Evolutionary conservation across 2,113 vertebrate genomes (phyloP), one percentile per base, ranked within the genome.

Genomic region (Prionailurus bengalensis): DNA sequence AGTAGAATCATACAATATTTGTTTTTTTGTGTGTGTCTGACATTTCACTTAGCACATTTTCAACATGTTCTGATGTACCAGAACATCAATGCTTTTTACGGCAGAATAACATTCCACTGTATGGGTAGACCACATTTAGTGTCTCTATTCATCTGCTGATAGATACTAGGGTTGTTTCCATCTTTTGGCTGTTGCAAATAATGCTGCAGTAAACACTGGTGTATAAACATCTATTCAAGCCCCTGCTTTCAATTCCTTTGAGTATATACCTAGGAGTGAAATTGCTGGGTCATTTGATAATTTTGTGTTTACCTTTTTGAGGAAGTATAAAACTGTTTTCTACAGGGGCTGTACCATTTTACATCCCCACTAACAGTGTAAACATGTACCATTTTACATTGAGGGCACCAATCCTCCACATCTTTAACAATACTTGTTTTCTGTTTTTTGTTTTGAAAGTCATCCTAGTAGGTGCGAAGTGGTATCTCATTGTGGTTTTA

Each of bases 1-100:
- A 89, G n/a, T 63, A 11, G 19, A 55, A n/a, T 53, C 23, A 45
- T 48, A n/a, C 5, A 79, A 23, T 45, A 70, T 36, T 33, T 80
- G 31, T 84, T 51, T 68, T 93, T 84, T 73, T 31, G 1, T 76
- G 10, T 31, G 1, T 76, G 10, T 70, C 36, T 33, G 19, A 9
- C 21, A 80, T 74, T 76, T 93, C 45, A 61, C n/a, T 94, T 74
- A 61, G 17, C 14, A 6, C 61, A 33, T 84, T 96, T 92, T 94
- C 31, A 61, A 48, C 68, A 16, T 23, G 17, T 61, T 23, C 58
- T 1, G 21, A 25, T 33, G 4, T 74, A 68, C 85, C 25, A 61
- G 53, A 74, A 92, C 2, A 74, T 81, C 13, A 36, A 36, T 58
- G 48, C 19, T 48, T 94, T 94, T 89, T 48, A 79, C 79, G 14